These are phyloP conservation scores for Melanocharis versteri DNA, from an alignment of 2,113 vertebrate species.

Conservation along the genomic window DNA sequence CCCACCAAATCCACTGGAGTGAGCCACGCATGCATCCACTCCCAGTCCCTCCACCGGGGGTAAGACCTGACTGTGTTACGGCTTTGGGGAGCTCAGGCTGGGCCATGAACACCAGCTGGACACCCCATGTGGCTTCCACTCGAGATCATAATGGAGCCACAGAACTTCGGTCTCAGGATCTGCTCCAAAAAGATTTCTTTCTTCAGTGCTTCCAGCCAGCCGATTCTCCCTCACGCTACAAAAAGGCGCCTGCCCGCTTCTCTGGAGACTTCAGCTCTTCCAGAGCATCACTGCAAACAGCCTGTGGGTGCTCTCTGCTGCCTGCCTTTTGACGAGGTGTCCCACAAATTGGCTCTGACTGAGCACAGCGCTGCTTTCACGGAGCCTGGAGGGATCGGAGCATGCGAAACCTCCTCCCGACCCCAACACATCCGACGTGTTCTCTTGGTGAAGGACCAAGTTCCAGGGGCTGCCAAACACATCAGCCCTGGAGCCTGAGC, in stretches of 20 bases:
- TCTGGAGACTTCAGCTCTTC: background rate
- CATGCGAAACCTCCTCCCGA: background rate
- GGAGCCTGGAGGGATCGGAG: rapidly evolving
- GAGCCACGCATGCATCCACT: background rate
- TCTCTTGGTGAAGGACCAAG: background rate
- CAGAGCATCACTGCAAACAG: background rate
- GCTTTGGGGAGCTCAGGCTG: background rate
- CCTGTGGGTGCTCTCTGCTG: background rate
- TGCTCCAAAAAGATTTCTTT: background rate
- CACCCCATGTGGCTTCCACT: background rate
- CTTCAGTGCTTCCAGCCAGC: background rate
- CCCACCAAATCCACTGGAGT: background rate
- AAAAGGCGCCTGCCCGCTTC: background rate
- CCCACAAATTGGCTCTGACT: background rate
- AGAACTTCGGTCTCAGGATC: background rate
- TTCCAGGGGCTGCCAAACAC: background rate
- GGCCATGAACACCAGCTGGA: background rate
- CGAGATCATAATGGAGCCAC: background rate
- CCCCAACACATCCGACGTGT: rapidly evolving
- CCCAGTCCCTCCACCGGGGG: background rate
- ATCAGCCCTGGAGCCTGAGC: background rate
- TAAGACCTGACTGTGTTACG: rapidly evolving
- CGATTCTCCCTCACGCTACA: rapidly evolving
- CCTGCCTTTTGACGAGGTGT: background rate
- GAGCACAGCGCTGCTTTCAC: rapidly evolving